Evolutionary conservation across 2,113 vertebrate species (phyloP).

Genomic region (Neopipo cinnamomea): DNA sequence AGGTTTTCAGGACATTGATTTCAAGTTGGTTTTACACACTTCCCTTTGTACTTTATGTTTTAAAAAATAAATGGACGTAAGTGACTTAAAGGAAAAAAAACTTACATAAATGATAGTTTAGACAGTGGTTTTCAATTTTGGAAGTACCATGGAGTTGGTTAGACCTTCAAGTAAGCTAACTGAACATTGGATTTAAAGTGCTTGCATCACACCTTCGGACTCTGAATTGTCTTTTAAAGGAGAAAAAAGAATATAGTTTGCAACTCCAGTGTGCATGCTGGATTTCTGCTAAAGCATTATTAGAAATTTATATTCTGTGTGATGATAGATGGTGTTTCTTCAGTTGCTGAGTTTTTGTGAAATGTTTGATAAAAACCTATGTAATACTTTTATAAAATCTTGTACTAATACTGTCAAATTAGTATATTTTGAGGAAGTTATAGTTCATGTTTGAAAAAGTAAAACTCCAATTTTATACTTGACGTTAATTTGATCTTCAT

Average conservation of each 20-base stretch:
- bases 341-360: not conserved
- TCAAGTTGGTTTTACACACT: not conserved
- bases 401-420: not conserved
- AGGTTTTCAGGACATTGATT: not conserved
- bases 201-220: not conserved
- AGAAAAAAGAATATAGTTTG: not conserved
- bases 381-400: not conserved
- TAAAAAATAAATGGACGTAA: not conserved
- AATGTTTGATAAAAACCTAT: not conserved
- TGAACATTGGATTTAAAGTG: not conserved
- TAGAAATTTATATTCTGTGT: not conserved
- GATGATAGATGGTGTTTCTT: not conserved
- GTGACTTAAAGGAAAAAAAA: not conserved
- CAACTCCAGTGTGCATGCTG: not conserved
- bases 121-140: not conserved
- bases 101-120: not conserved
- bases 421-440: not conserved
- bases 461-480: not conserved
- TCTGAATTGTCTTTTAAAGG: not conserved
- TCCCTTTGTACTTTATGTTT: not conserved
- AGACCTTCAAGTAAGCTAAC: not conserved
- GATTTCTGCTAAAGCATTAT: not conserved
- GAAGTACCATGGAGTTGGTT: not conserved
- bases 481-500: not conserved
- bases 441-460: not conserved